These are phyloP conservation scores for Zelleria hepariella DNA, from an alignment of 2,888 invertebrate species.

Conservation along the genomic window DNA sequence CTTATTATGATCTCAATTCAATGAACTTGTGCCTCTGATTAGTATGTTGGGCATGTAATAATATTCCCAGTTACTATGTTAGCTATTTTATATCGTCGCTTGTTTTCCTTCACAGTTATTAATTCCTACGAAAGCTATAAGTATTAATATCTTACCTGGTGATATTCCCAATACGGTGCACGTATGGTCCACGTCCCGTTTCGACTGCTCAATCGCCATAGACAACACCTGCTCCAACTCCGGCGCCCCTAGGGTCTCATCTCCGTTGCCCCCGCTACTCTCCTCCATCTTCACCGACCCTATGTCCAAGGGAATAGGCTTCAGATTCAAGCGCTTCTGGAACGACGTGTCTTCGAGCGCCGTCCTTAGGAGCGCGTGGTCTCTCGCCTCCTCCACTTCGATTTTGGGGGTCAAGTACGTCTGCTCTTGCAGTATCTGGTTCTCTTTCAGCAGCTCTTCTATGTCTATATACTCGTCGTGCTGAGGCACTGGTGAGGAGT, in stretches of 20 bases:
- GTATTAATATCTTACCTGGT: slow-evolving; percentile 76
- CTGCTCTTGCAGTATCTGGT: slow-evolving; percentile 65
- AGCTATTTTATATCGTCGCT: not conserved
- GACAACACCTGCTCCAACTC: slow-evolving; percentile 87
- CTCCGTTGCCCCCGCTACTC: slow-evolving; percentile 60
- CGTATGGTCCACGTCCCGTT: slow-evolving; percentile 87
- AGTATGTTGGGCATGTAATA: not conserved
- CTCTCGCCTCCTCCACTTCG: slow-evolving; percentile 71
- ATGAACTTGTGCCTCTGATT: no score
- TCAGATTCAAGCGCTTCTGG: slow-evolving; percentile 86
- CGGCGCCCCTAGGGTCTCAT: slow-evolving; percentile 75
- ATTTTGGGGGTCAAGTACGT: slow-evolving; percentile 67
- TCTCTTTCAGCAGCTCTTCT: slow-evolving; percentile 72
- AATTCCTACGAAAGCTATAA: no score
- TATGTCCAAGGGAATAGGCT: slow-evolving; percentile 80
- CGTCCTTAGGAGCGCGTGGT: slow-evolving; percentile 84
- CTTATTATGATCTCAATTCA: no score
- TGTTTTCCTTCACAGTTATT: no score
- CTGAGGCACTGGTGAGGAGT: slow-evolving; percentile 66
- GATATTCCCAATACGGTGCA: slow-evolving; percentile 90
- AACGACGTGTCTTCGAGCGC: slow-evolving; percentile 88
- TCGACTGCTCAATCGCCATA: slow-evolving; percentile 88
- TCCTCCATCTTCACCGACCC: slow-evolving; percentile 78
- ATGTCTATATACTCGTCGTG: slow-evolving; percentile 76
- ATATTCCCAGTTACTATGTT: not conserved